Conservation (phyloP, 2,888 invertebrate genomes). For the Acleris holmiana region DNA sequence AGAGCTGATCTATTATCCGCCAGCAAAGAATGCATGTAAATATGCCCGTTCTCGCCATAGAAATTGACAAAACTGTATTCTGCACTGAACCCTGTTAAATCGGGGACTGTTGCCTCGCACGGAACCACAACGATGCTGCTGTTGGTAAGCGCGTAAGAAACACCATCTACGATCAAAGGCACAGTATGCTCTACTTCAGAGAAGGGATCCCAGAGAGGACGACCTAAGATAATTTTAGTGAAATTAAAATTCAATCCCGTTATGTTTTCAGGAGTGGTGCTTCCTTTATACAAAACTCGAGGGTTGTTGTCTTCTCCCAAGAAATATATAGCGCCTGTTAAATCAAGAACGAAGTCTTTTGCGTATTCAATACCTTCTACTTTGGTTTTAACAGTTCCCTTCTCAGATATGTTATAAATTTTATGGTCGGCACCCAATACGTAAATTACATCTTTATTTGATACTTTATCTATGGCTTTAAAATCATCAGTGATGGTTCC, state of each 20-base stretch:
- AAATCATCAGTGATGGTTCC: constrained; percentile 16
- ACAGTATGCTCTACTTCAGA: background rate
- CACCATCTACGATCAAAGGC: constrained; percentile 13
- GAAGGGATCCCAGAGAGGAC: background rate
- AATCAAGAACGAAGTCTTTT: constrained; percentile 15
- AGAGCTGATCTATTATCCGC: background rate
- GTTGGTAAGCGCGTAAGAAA: background rate
- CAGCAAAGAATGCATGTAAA: constrained; percentile 6
- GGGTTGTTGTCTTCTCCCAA: constrained; percentile 11
- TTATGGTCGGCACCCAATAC: constrained; percentile 4
- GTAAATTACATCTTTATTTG: constrained; percentile 6
- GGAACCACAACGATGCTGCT: background rate
- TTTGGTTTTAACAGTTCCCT: constrained; percentile 6
- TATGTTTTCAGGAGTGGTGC: constrained; percentile 1
- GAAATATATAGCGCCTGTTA: constrained; percentile 2
- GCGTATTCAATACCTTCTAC: constrained; percentile 14
- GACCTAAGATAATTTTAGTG: constrained; percentile 1
- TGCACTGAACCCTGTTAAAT: constrained; percentile 13
- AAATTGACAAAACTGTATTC: constrained; percentile 10
- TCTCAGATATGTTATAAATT: constrained; percentile 12
- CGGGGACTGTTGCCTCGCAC: background rate
- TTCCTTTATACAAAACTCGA: background rate
- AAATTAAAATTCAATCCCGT: constrained; percentile 11
- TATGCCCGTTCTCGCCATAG: constrained; percentile 8
- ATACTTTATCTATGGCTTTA: constrained; percentile 18